A percentile compares a stretch with the other conserved stretches of the same genome.
These are phyloP conservation scores for Arvicola amphibius DNA, from an alignment of 2,797 vertebrate genomes.

Conservation along the genomic window DNA sequence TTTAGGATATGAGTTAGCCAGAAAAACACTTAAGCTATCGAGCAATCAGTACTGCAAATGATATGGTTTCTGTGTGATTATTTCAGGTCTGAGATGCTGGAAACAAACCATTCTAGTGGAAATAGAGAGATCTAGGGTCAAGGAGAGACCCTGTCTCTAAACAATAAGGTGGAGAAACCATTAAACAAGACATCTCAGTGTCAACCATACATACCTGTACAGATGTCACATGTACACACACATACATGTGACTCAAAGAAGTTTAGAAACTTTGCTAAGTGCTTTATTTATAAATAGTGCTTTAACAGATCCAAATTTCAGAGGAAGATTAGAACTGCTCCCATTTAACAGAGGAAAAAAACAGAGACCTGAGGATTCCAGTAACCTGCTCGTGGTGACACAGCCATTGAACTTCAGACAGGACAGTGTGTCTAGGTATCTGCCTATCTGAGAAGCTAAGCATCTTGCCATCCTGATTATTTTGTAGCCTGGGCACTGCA, in stretches of 20 bases:
- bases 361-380: constrained; percentile 13
- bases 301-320: not conserved
- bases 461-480: not conserved
- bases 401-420: not conserved
- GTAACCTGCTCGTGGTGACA: not conserved
- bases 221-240: not conserved
- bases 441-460: not conserved
- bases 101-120: not conserved
- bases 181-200: not conserved
- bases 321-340: not conserved
- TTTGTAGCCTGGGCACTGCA: not conserved
- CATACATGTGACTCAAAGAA: not conserved
- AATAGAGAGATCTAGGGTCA: not conserved
- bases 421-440: not conserved
- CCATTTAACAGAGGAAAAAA: not conserved
- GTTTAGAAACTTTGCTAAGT: not conserved
- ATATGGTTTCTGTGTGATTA: too few species aligned
- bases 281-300: not conserved
- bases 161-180: not conserved
- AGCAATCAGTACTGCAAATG: too few species aligned
- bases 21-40: too few species aligned
- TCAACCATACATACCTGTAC: not conserved
- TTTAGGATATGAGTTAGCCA: too few species aligned
- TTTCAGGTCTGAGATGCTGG: too few species aligned
- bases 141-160: not conserved